A percentile compares a stretch with the other conserved stretches of the same genome.
Conservation (phyloP, 2,888 invertebrate genomes). For the Cristatella mucedo region DNA sequence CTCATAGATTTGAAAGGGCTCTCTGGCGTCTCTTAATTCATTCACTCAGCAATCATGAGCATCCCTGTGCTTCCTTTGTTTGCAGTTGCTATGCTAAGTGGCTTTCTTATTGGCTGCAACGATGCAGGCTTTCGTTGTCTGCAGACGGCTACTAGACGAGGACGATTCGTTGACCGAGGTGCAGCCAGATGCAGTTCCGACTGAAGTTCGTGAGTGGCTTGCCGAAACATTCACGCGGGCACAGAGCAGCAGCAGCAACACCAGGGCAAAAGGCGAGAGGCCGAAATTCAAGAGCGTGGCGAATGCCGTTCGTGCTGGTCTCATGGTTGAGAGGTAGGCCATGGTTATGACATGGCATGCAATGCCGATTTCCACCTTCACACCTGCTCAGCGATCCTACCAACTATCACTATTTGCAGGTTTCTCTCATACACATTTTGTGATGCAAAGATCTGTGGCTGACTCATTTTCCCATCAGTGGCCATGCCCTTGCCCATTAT, state of each 20-base stretch:
- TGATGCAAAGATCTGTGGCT: too few species aligned
- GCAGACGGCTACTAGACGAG: conserved; percentile 45
- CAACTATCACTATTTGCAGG: too few species aligned
- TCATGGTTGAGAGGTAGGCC: conserved; percentile 65
- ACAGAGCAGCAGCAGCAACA: conserved; percentile 26
- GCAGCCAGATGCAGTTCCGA: conserved; percentile 86
- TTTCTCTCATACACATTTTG: too few species aligned
- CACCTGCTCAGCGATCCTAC: too few species aligned
- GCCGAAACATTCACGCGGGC: conserved; percentile 79
- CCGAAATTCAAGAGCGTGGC: conserved; percentile 79
- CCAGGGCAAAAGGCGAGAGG: conserved; percentile 43
- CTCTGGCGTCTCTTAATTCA: neutral
- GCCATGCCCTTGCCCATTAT: too few species aligned
- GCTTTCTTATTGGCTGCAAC: too few species aligned
- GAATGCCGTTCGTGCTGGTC: conserved; percentile 84
- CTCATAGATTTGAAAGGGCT: neutral
- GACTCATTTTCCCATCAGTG: too few species aligned
- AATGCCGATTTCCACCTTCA: too few species aligned
- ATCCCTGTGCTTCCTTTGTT: too few species aligned
- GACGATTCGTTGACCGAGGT: conserved; percentile 90
- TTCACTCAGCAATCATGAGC: too few species aligned
- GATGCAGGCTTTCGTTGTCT: conserved; percentile 7
- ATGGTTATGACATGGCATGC: too few species aligned
- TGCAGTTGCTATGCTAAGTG: too few species aligned
- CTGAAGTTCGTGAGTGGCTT: conserved; percentile 88